Evolutionary conservation across 92 coral and sea anemone species (phyloP).

Genomic region (Zoanthus sociatus): DNA sequence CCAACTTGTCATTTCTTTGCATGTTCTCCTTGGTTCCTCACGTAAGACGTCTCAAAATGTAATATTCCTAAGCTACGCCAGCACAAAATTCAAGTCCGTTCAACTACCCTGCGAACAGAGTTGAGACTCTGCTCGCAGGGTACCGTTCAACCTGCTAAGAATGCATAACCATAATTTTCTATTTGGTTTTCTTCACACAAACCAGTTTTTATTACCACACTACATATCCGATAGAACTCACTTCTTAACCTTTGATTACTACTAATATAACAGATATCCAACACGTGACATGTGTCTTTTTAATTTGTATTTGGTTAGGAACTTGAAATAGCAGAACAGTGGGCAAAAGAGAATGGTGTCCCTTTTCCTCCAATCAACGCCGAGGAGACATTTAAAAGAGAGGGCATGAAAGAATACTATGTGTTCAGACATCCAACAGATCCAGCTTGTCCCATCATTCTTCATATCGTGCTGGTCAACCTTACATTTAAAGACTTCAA

Average conservation of each 20-base stretch:
- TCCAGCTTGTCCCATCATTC: slow-evolving; percentile 70
- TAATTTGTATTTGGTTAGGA: slow-evolving; percentile 42
- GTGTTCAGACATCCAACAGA: slow-evolving; percentile 73
- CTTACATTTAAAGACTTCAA: slow-evolving; percentile 65
- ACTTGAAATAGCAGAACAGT: slow-evolving; percentile 66
- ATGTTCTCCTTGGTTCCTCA: no score
- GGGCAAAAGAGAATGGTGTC: slow-evolving; percentile 72
- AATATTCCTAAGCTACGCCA: no score
- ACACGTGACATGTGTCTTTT: not conserved
- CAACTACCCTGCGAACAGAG: no score
- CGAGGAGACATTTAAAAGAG: slow-evolving; percentile 70
- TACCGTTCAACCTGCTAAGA: no score
- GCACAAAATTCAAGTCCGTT: no score
- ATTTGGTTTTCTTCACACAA: no score
- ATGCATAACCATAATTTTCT: no score
- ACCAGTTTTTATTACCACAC: no score
- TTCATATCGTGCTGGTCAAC: slow-evolving; percentile 78
- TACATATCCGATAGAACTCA: not conserved
- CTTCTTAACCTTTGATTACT: not conserved
- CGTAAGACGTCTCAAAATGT: no score
- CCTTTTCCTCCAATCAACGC: slow-evolving; percentile 84
- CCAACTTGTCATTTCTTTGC: no score
- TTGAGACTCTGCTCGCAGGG: no score
- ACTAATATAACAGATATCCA: not conserved
- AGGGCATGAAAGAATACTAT: slow-evolving; percentile 76